phyloP scores from a whole-genome alignment of 2,888 invertebrate genomes.

The Agriopis marginaria region DNA sequence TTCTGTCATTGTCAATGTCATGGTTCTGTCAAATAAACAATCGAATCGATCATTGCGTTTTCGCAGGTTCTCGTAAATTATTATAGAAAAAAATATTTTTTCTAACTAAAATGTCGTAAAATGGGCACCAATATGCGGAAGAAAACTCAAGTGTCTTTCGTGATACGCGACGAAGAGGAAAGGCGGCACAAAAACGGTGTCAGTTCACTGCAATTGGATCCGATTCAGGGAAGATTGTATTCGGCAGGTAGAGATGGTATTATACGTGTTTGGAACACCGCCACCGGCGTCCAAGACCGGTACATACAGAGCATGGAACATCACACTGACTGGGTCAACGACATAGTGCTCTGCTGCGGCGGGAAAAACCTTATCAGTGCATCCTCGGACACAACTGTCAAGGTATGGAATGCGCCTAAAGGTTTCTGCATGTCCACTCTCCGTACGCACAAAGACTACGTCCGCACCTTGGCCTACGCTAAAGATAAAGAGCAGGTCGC shows the following conservation, averaged over 20 bases:
- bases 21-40: conserved; percentile 11
- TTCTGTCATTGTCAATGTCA: background rate
- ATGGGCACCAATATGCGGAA: conserved; percentile 84
- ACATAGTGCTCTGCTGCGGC: conserved; percentile 98
- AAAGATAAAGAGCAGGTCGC: conserved; percentile 98
- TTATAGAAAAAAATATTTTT: conserved; percentile 55
- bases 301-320: conserved; percentile 99
- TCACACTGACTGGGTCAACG: conserved; percentile 99
- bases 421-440: conserved; percentile 99
- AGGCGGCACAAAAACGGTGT: conserved; percentile 97
- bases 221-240: conserved; percentile 94
- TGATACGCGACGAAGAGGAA: conserved; percentile 98
- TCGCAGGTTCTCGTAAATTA: conserved; percentile 9
- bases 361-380: conserved; percentile 99
- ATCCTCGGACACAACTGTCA: conserved; percentile 99
- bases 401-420: conserved; percentile 99
- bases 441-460: conserved; percentile 99
- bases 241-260: conserved; percentile 99
- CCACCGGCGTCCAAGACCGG: conserved; percentile 82
- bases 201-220: conserved; percentile 97
- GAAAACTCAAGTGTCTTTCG: conserved; percentile 96
- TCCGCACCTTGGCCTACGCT: conserved; percentile 98
- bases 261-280: conserved; percentile 95
- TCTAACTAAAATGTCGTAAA: conserved; percentile 81
- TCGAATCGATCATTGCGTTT: conserved; percentile 32